Evolutionary conservation across 1,140 invertebrate genomes (phyloP), one percentile per base, ranked within the genome.

Genomic region (Drosophila obscura): DNA sequence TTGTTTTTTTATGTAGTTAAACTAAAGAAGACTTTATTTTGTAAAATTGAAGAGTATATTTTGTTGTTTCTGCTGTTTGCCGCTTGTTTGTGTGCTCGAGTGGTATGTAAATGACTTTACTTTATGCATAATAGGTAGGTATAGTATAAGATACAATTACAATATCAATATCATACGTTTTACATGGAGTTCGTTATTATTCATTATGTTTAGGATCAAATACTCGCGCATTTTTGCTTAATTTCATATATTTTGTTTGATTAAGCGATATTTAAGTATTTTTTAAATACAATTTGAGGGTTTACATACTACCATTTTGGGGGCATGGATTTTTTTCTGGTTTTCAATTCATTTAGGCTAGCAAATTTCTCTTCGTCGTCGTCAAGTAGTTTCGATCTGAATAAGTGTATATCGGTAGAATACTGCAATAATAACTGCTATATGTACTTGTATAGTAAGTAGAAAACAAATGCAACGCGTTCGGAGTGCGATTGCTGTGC

Each of bases 21-120:
- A 90, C 87, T 90, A 90, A 90, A 85, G 84, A 89, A 89, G 87
- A 90, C 87, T 90, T 90, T 90, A 90, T 90, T 90, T 88, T 87
- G 77, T 87, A 87, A 87, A 88, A 89, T 89, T 84, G 84, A 88
- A 90, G 83, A 88, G 83, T 88, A 88, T 88, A 83, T 88, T 87
- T 80, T 84, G 62, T 78, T 79, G 59, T 63, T 53, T 74, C 53
- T 62, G 62, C 35, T 53, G 52, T 28, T 63, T 61, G 26, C n/a
- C 55, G 49, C 48, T 62, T 46, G 49, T 69, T 51, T 68, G 60
- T 60, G 73, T 69, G 52, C 76, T 81, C 63, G 73, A 67, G 77
- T 80, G 68, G 66, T 67, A 67, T 45, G 58, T 75, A 55, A 49
- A 56, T 75, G 73, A 75, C 67, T 75, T 55, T 55, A 73, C 69